Percentiles rank a stretch among this genome's conserved stretches.
Evolutionary conservation across 2,888 invertebrate species (phyloP).

Genomic region (Diaperis boleti): DNA sequence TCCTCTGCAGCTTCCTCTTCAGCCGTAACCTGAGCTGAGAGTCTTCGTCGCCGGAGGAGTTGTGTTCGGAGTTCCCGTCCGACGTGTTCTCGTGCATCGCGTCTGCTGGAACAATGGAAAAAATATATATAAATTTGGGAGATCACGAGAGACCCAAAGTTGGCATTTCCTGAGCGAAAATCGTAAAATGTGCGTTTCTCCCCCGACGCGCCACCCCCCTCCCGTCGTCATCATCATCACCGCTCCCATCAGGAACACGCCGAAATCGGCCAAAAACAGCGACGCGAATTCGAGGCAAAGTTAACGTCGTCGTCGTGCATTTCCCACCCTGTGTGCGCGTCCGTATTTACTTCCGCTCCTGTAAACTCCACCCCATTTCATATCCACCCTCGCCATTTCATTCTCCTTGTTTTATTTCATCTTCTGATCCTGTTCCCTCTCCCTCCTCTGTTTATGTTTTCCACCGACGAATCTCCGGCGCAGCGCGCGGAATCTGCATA

Average conservation of each 20-base stretch:
- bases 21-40: slow-evolving; percentile 92
- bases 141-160: no score
- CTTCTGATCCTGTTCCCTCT: slow-evolving; percentile 63
- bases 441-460: slow-evolving; percentile 59
- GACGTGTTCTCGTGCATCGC: slow-evolving; percentile 81
- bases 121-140: no score
- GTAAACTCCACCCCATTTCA: slow-evolving; percentile 67
- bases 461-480: slow-evolving; percentile 61
- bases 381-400: slow-evolving; percentile 68
- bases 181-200: no score
- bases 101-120: slow-evolving; percentile 66
- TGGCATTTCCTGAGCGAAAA: no score
- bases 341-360: slow-evolving; percentile 73
- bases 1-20: slow-evolving; percentile 96
- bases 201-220: no score
- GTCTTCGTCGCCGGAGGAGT: slow-evolving; percentile 90
- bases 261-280: slow-evolving; percentile 37
- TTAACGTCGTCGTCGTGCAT: slow-evolving; percentile 62
- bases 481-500: slow-evolving; percentile 63
- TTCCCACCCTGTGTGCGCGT: slow-evolving; percentile 63
- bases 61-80: slow-evolving; percentile 92
- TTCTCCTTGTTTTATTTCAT: slow-evolving; percentile 67
- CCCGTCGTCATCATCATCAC: slow-evolving; percentile 18
- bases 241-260: slow-evolving; percentile 29
- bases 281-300: slow-evolving; percentile 51